Conservation (phyloP, 2,888 invertebrate species). For the Colostygia pectinataria region DNA sequence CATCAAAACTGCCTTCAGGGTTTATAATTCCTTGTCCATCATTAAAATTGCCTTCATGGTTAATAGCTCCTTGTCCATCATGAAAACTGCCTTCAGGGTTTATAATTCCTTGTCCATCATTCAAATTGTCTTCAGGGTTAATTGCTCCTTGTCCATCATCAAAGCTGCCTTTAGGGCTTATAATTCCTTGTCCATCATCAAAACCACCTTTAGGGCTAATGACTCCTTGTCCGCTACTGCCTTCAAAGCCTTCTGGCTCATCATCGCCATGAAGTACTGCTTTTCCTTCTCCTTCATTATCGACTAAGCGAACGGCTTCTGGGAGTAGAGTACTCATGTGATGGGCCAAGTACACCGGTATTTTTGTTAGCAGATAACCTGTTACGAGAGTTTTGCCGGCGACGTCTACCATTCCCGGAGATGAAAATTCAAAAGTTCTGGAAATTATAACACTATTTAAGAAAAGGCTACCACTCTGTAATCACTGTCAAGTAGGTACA, state of each 20-base stretch:
- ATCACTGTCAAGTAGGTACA: too few species aligned
- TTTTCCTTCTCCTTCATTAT: slow-evolving; percentile 3
- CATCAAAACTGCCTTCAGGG: too few species aligned
- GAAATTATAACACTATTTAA: slow-evolving; percentile 17
- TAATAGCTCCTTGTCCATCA: not conserved
- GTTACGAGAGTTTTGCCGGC: slow-evolving; percentile 38
- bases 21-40: not conserved
- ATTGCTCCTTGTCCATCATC: not conserved
- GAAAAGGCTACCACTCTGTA: too few species aligned
- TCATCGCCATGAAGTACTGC: not conserved
- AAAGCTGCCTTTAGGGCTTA: too few species aligned
- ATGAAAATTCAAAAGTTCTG: slow-evolving; percentile 38
- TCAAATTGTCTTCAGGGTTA: not conserved
- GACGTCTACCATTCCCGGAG: slow-evolving; percentile 20
- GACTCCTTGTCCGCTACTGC: too few species aligned
- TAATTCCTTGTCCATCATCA: not conserved
- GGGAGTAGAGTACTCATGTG: slow-evolving; percentile 13
- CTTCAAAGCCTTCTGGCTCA: too few species aligned
- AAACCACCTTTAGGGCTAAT: not conserved
- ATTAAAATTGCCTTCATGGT: not conserved
- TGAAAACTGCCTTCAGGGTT: not conserved
- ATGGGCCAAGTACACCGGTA: slow-evolving; percentile 42
- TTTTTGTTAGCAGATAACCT: slow-evolving; percentile 44
- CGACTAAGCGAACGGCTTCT: not conserved
- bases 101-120: not conserved